These are phyloP conservation scores for Rugalucina vietnamica DNA, from an alignment of 2,888 invertebrate species.

Conservation along the genomic window DNA sequence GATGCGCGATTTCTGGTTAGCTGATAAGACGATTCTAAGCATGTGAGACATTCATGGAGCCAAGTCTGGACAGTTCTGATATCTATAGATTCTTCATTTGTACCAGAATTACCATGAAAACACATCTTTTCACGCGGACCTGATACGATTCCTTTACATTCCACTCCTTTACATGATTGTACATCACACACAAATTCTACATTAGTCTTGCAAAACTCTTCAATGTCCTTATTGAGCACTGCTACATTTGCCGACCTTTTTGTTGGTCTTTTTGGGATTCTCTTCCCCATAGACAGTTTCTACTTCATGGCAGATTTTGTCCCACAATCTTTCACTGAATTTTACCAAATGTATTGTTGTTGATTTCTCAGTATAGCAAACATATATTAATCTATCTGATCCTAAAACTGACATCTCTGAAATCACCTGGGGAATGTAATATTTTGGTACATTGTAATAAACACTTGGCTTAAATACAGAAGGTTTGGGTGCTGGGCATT, in stretches of 20 bases:
- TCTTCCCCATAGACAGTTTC: not conserved
- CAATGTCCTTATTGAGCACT: too few relatives aligned
- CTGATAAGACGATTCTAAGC: too few relatives aligned
- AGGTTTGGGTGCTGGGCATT: constrained; percentile 53
- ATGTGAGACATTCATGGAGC: too few relatives aligned
- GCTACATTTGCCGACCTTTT: not conserved
- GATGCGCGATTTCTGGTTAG: constrained; percentile 31
- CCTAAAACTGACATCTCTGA: constrained; percentile 40
- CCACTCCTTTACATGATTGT: too few relatives aligned
- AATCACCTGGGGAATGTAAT: constrained; percentile 53
- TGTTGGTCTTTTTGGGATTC: not conserved
- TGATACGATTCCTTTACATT: too few relatives aligned
- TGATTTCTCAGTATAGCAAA: constrained; percentile 28
- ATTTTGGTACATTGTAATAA: constrained; percentile 32
- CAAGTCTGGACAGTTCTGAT: too few relatives aligned
- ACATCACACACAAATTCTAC: too few relatives aligned
- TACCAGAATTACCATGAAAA: too few relatives aligned
- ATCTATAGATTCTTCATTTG: too few relatives aligned
- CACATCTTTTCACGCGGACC: too few relatives aligned
- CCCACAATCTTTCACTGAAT: not conserved
- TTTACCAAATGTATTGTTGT: constrained; percentile 10
- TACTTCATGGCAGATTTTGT: not conserved
- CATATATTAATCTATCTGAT: not conserved
- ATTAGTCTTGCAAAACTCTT: too few relatives aligned
- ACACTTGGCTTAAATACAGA: constrained; percentile 24